Evolutionary conservation across 2,113 vertebrate species (phyloP).

Genomic region (Mixornis gularis): DNA sequence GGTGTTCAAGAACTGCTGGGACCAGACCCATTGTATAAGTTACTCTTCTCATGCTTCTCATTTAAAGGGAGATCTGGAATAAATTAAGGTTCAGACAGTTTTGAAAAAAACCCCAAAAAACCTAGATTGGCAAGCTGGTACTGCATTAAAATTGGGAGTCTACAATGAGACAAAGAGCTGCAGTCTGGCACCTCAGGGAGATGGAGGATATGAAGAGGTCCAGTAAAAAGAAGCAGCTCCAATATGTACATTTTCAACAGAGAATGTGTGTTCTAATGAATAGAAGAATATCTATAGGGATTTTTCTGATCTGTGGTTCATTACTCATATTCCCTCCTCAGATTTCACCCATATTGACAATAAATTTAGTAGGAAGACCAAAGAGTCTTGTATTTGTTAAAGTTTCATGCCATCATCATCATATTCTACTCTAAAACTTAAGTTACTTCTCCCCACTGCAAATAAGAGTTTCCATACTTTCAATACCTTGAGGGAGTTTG

Average conservation of each 20-base stretch:
- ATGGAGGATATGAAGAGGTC: conserved; percentile 3
- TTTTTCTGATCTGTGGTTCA: conserved; percentile 57
- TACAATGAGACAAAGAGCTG: conserved; percentile 12
- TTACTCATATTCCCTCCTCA: conserved; percentile 55
- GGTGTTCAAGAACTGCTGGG: not conserved
- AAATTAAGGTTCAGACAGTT: not conserved
- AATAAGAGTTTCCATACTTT: conserved; percentile 51
- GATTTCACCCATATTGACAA: conserved; percentile 56
- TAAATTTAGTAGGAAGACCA: not conserved
- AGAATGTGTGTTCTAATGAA: conserved; percentile 45
- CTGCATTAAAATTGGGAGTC: not conserved
- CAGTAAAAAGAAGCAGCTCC: conserved; percentile 22
- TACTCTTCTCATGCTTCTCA: conserved; percentile 1
- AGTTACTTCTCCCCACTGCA: conserved; percentile 26
- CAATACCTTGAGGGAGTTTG: conserved; percentile 23
- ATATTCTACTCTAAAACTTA: conserved; percentile 19
- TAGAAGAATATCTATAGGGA: conserved; percentile 41
- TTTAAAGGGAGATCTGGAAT: conserved; percentile 38
- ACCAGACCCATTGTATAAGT: not conserved
- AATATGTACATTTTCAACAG: conserved; percentile 42
- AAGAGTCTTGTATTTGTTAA: conserved; percentile 40
- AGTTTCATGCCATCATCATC: conserved; percentile 28
- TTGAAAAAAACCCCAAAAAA: not conserved
- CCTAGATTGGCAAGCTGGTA: not conserved
- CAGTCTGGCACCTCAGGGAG: conserved; percentile 17